These are phyloP conservation scores for Rhipidura dahli DNA, from an alignment of 2,113 vertebrate genomes.

Conservation along the genomic window DNA sequence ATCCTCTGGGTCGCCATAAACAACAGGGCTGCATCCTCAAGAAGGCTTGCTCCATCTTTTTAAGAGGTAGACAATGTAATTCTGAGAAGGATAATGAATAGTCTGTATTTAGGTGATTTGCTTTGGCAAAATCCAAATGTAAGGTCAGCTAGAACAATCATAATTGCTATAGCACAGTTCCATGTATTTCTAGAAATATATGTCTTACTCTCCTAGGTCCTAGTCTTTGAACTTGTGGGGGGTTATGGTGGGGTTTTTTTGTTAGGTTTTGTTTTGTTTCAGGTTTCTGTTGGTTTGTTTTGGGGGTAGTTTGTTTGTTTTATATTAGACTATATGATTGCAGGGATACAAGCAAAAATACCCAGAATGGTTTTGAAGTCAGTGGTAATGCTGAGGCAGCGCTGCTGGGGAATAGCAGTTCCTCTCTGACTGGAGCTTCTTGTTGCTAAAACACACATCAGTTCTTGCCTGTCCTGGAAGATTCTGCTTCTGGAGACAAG, in stretches of 20 bases:
- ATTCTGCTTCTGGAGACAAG: neutral
- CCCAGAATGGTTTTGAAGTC: neutral
- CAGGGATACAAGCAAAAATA: neutral
- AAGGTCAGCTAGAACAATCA: neutral
- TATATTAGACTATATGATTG: neutral
- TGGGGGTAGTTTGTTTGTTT: neutral
- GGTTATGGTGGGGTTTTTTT: neutral
- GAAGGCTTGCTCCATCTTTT: neutral
- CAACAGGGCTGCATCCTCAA: neutral
- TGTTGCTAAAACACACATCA: neutral
- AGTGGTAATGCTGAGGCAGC: neutral
- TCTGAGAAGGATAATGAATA: neutral
- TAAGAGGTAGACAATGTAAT: neutral
- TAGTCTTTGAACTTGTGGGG: fast-evolving
- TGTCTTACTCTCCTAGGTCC: neutral
- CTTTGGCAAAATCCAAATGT: neutral
- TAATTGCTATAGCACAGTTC: neutral
- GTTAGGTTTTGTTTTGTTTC: neutral
- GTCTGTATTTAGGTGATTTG: neutral
- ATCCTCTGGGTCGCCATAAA: neutral
- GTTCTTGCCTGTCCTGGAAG: constrained; percentile 6
- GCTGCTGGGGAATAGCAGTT: neutral
- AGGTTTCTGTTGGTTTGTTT: neutral
- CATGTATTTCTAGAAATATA: neutral
- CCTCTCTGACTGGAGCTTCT: constrained; percentile 34